Evolutionary conservation across 2,888 invertebrate species (phyloP).

Genomic region (Trichacis sp.): DNA sequence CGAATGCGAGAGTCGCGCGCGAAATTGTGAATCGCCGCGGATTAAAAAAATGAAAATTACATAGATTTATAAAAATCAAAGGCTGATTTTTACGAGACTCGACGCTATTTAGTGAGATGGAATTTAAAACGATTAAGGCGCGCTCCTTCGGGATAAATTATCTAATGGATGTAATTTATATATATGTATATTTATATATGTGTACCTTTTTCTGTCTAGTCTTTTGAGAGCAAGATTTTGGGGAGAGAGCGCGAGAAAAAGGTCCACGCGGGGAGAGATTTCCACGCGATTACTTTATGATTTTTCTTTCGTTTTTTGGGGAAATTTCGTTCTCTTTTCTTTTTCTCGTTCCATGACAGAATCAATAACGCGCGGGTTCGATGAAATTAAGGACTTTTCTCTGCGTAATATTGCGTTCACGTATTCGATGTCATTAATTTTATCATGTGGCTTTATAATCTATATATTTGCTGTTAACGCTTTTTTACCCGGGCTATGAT

Average conservation of each 20-base stretch:
- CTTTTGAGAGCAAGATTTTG: slow-evolving; percentile 49
- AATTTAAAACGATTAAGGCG: no score
- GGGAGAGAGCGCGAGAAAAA: slow-evolving; percentile 31
- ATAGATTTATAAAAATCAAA: not conserved
- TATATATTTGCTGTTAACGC: slow-evolving; percentile 34
- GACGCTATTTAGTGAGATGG: slow-evolving; percentile 1
- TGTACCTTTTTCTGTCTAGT: slow-evolving; percentile 68
- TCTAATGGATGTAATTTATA: slow-evolving; percentile 44
- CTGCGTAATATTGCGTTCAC: slow-evolving; percentile 36
- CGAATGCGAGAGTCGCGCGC: slow-evolving; percentile 1
- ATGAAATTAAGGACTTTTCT: no score
- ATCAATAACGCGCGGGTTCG: no score
- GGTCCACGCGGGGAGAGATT: no score
- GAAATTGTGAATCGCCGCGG: not conserved
- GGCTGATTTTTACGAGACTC: slow-evolving; percentile 7
- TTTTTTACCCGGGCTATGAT: slow-evolving; percentile 37
- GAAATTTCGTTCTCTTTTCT: no score
- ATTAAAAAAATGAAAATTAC: no score
- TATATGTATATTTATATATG: slow-evolving; percentile 59
- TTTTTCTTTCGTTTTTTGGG: no score
- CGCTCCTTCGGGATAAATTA: not conserved
- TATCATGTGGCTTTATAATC: slow-evolving; percentile 9
- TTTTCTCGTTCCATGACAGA: no score
- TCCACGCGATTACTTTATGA: no score
- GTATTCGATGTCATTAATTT: slow-evolving; percentile 31